These are phyloP conservation scores for Eubasilissa regina DNA, from an alignment of 1,140 invertebrate genomes.

Conservation along the genomic window DNA sequence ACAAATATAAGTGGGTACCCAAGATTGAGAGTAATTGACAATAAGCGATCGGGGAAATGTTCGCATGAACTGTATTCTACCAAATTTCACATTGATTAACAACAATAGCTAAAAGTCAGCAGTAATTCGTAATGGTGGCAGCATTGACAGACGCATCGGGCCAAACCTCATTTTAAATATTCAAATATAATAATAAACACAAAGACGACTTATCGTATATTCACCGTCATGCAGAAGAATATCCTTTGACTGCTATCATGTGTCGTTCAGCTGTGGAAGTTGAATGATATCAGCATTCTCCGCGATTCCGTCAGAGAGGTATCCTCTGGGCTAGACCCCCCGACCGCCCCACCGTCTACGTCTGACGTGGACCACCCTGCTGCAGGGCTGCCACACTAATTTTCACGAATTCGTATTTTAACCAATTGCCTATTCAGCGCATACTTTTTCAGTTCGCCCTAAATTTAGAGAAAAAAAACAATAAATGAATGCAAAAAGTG, in stretches of 20 bases:
- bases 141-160: background rate
- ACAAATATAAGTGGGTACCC: too few species aligned
- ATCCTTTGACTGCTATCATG: conserved; percentile 42
- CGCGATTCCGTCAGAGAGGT: background rate
- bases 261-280: conserved; percentile 33
- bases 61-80: too few species aligned
- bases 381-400: background rate
- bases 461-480: too few species aligned
- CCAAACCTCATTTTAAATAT: conserved; percentile 18
- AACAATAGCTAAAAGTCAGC: too few species aligned
- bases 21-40: too few species aligned
- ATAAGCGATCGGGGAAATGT: too few species aligned
- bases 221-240: conserved; percentile 30
- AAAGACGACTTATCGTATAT: conserved; percentile 28
- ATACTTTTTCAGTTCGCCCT: too few species aligned
- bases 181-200: conserved; percentile 24
- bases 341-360: background rate
- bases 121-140: too few species aligned
- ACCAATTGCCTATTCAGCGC: too few species aligned
- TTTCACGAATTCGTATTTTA: too few species aligned
- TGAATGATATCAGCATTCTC: conserved; percentile 31
- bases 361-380: background rate
- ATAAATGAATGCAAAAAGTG: too few species aligned
- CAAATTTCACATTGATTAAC: too few species aligned
- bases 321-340: background rate